phyloP scores from a whole-genome alignment of 2,797 vertebrate genomes.

The Hipposideros larvatus region DNA sequence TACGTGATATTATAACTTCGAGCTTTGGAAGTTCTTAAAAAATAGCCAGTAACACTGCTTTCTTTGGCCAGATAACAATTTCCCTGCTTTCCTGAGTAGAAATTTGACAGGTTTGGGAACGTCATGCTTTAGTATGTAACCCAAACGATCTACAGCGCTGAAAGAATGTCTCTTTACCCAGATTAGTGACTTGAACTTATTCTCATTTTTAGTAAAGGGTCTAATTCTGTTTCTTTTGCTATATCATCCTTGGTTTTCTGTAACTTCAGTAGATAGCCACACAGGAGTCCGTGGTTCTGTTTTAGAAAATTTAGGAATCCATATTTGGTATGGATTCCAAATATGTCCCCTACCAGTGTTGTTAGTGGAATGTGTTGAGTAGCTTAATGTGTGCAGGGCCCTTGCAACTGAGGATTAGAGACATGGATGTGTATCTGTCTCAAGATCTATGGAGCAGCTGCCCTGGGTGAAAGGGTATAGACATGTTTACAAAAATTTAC shows the following conservation, averaged over 20 bases:
- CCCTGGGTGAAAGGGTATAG: not conserved
- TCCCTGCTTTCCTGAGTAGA: slow-evolving; percentile 24
- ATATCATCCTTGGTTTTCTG: not conserved
- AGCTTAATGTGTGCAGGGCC: not conserved
- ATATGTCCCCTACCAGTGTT: not conserved
- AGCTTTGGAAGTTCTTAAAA: slow-evolving; percentile 30
- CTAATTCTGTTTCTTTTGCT: slow-evolving; percentile 2
- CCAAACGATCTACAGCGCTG: not conserved
- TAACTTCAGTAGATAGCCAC: not conserved
- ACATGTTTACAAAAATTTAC: not conserved
- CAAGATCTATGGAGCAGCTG: not conserved
- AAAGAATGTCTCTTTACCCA: not conserved
- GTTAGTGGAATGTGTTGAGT: not conserved
- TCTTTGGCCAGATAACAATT: slow-evolving; percentile 27
- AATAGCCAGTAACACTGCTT: not conserved
- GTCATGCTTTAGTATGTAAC: not conserved
- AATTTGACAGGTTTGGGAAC: not conserved
- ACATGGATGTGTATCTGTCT: not conserved
- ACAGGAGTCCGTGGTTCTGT: not conserved
- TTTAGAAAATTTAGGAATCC: not conserved
- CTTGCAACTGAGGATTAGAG: not conserved
- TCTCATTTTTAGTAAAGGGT: slow-evolving; percentile 30
- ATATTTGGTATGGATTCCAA: not conserved
- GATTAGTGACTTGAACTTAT: not conserved
- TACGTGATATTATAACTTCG: not conserved